Evolutionary conservation across 2,797 vertebrate species (phyloP).

Genomic region (Sebastes itinus): DNA sequence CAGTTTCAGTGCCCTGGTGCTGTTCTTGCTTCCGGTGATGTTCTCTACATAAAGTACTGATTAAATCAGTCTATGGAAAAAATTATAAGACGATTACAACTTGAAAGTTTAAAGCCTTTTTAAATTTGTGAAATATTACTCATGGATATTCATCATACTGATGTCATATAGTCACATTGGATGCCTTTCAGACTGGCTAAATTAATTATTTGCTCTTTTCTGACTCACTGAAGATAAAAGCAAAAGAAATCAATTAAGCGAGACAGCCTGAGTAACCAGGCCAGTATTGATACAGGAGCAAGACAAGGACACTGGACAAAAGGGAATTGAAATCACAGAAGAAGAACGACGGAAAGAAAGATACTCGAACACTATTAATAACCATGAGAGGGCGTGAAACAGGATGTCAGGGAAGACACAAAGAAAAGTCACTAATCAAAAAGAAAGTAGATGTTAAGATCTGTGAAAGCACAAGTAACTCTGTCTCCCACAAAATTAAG

Average conservation of each 20-base stretch:
- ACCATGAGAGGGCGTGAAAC: neutral
- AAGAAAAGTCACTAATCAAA: neutral
- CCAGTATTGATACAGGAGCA: slow-evolving; percentile 24
- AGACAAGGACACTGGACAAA: slow-evolving; percentile 38
- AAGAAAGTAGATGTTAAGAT: neutral
- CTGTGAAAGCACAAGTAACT: neutral
- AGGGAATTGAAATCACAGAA: slow-evolving; percentile 10
- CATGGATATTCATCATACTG: slow-evolving; percentile 25
- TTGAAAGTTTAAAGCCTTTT: slow-evolving; percentile 27
- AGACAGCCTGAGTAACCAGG: slow-evolving; percentile 25
- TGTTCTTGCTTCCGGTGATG: neutral
- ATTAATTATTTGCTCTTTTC: slow-evolving; percentile 42
- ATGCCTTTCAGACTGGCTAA: slow-evolving; percentile 47
- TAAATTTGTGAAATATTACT: slow-evolving; percentile 17
- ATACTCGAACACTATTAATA: neutral
- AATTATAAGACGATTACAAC: slow-evolving; percentile 12
- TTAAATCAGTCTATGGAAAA: neutral
- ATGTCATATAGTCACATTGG: slow-evolving; percentile 10
- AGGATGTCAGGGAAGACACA: neutral
- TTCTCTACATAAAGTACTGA: slow-evolving; percentile 18
- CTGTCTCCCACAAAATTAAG: no score
- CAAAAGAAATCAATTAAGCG: slow-evolving; percentile 49
- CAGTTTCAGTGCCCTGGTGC: neutral
- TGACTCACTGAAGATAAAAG: slow-evolving; percentile 35
- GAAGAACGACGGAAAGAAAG: neutral